Evolutionary conservation across 2,797 vertebrate species (phyloP).

Genomic region (Gobionotothen gibberifrons): DNA sequence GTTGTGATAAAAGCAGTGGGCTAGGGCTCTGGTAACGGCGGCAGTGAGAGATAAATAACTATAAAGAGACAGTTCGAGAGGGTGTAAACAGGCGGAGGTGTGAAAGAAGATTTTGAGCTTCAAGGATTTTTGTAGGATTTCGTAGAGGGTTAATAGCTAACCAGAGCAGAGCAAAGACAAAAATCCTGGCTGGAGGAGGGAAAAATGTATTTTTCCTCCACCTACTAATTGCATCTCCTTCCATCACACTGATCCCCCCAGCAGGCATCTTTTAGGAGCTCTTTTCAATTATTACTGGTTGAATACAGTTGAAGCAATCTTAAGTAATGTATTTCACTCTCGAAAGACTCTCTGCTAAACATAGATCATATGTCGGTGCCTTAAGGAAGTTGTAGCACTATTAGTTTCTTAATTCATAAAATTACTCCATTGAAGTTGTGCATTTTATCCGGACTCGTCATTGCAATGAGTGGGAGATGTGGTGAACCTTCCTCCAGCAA

Average conservation of each 20-base stretch:
- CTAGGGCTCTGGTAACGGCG: constrained; percentile 21
- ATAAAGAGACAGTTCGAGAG: constrained; percentile 43
- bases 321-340: constrained; percentile 25
- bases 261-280: constrained; percentile 44
- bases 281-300: constrained; percentile 18
- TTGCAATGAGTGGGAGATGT: constrained; percentile 16
- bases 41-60: constrained; percentile 28
- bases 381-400: constrained; percentile 5
- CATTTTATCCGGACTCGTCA: constrained; percentile 14
- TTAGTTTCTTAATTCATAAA: constrained; percentile 23
- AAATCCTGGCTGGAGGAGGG: constrained; percentile 20
- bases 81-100: constrained; percentile 49
- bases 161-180: constrained; percentile 39
- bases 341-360: constrained; percentile 10
- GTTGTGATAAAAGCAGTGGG: constrained; percentile 34
- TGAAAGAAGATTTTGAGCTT: constrained; percentile 44
- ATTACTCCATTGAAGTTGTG: constrained; percentile 13
- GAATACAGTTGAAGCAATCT: constrained; percentile 13
- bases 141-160: constrained; percentile 37
- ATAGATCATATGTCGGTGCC: constrained; percentile 8
- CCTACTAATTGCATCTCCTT: constrained; percentile 40
- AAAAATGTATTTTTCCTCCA: constrained; percentile 9
- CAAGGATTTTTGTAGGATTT: constrained; percentile 47
- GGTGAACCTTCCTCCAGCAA: constrained; percentile 21
- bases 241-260: constrained; percentile 45